phyloP scores from a whole-genome alignment of 2,797 vertebrate species.

The Squalus acanthias region DNA sequence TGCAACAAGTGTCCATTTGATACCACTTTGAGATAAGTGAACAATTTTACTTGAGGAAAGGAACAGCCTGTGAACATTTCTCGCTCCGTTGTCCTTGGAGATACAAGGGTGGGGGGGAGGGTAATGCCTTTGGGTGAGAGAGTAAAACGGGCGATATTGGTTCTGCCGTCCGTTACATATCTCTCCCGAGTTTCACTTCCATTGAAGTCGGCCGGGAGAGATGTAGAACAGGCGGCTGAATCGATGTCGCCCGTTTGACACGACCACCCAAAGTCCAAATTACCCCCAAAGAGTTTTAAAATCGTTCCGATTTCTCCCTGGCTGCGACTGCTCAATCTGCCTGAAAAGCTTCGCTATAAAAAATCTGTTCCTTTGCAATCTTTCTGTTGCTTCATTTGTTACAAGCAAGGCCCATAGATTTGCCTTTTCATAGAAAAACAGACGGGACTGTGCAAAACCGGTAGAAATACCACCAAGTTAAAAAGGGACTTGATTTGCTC shows the following conservation, averaged over 20 bases:
- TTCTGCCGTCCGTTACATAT: not conserved
- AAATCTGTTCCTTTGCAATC: not conserved
- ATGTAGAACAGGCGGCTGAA: not conserved
- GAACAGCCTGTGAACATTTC: not conserved
- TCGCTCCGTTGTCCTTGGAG: not conserved
- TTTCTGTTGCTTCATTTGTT: not conserved
- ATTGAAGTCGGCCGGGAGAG: not conserved
- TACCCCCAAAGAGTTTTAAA: not conserved
- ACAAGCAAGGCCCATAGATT: not conserved
- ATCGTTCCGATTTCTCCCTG: not conserved
- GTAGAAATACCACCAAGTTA: not conserved
- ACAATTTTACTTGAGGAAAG: not conserved
- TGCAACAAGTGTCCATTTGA: not conserved
- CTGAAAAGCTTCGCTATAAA: not conserved
- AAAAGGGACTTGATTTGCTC: not conserved
- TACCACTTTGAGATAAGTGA: not conserved
- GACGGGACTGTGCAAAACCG: not conserved
- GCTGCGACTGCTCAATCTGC: not conserved
- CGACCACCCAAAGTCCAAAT: not conserved
- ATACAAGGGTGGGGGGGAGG: not conserved
- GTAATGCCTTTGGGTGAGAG: not conserved
- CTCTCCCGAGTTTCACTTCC: not conserved
- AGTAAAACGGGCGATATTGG: not conserved
- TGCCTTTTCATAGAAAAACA: not conserved
- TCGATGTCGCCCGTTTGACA: not conserved